Base-by-base conservation (phyloP, 2,888 invertebrate species). In the Flexamia atlantica region DNA sequence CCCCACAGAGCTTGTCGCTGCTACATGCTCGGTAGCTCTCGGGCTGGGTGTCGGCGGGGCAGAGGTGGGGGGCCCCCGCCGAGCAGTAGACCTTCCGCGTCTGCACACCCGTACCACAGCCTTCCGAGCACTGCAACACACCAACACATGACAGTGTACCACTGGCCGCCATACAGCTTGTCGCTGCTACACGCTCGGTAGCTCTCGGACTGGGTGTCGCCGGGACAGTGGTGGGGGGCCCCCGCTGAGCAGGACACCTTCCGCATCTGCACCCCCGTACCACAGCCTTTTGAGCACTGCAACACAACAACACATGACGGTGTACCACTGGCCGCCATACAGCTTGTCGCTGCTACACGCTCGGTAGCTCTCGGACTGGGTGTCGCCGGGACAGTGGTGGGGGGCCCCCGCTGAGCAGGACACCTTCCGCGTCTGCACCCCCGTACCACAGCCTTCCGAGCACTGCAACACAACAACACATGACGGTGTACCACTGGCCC, bases 41-140 rank as follows among this genome's bases (percentile, higher is more conserved):
- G 0, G 84, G 84, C 25, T 76, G 72, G 14, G 64, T 42, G 46
- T 25, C 72, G 9, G 74, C 30, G 17, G 81, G 60, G 60, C 84
- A 84, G 46, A 68, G 83, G 40, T 40, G 81, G 30, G 23, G 28
- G 7, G 76, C 79, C 2, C 40, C 40, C 5, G 74, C 85, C 32
- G 87, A 87, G 88, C 97, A 97, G 30, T 94, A 92, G 0, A 96
- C 94, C 79, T 94, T 93, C 42, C 97, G 92, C 32, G 94, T 94
- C 89, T 96, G 96, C 0, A 94, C 92, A 0, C 97, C 97, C 0
- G 93, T 93, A 0, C 96, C 96, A 88, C 97, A 97, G 88, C 93
- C 93, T 81, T 93, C 93, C 4, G 96, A 95, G 88, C 97, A 97
- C 92, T 94, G 90, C 30, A 57, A 14, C 23, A 36, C 36, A 30